phyloP scores from a whole-genome alignment of 2,888 invertebrate species.

The Caenorhabditis doughertyi region DNA sequence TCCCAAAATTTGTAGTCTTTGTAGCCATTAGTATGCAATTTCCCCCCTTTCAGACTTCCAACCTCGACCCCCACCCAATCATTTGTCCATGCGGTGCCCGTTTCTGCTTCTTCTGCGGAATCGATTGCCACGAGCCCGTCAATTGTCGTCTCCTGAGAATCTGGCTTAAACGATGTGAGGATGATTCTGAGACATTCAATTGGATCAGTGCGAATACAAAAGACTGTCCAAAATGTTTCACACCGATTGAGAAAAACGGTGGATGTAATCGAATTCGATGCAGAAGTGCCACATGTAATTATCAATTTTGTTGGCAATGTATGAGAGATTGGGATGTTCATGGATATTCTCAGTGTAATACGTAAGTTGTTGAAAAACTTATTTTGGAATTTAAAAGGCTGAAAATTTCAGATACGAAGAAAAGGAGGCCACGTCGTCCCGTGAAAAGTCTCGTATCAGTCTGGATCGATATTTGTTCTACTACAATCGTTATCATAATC shows the following conservation, averaged over 20 bases:
- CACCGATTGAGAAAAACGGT: conserved; percentile 89
- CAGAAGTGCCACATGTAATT: conserved; percentile 97
- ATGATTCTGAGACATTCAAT: conserved; percentile 98
- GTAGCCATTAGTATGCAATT: too few relatives aligned
- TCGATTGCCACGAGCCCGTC: conserved; percentile 98
- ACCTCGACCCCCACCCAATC: conserved; percentile 84
- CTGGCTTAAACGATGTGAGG: conserved; percentile 99
- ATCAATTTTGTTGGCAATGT: conserved; percentile 99
- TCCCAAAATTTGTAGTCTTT: too few relatives aligned
- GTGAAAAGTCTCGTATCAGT: conserved; percentile 93
- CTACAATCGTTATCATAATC: conserved; percentile 99
- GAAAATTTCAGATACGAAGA: conserved; percentile 89
- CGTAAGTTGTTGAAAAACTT: too few relatives aligned
- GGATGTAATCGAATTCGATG: conserved; percentile 99
- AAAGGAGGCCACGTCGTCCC: conserved; percentile 94
- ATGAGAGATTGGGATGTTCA: conserved; percentile 99
- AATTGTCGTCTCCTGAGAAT: conserved; percentile 93
- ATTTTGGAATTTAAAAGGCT: too few relatives aligned
- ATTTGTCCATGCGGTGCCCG: conserved; percentile 94
- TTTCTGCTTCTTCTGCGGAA: conserved; percentile 87
- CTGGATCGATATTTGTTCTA: conserved; percentile 97
- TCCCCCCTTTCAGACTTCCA: background rate
- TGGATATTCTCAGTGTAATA: conserved; percentile 92
- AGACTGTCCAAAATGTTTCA: conserved; percentile 97
- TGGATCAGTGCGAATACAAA: conserved; percentile 99